These are phyloP conservation scores for Trissolcus basalis DNA, from an alignment of 1,140 invertebrate species.

Conservation along the genomic window DNA sequence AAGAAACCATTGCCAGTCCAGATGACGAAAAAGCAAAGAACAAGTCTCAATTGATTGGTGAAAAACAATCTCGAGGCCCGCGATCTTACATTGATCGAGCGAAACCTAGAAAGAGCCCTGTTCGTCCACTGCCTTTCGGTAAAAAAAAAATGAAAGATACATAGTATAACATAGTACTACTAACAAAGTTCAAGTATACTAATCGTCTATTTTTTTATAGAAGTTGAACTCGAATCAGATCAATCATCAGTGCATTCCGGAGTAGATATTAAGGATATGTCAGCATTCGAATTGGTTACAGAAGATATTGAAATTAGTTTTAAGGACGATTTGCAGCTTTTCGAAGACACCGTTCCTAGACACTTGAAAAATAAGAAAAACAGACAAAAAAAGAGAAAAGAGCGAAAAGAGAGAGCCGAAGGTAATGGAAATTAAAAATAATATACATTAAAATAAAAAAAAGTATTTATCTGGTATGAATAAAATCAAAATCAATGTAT, in stretches of 20 bases:
- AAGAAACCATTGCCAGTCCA: conserved; percentile 19
- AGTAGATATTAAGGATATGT: conserved; percentile 53
- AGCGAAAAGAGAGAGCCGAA: conserved; percentile 65
- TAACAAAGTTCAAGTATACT: neutral
- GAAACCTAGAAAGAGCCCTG: conserved; percentile 76
- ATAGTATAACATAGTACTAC: no score
- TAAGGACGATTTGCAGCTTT: conserved; percentile 73
- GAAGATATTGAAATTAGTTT: conserved; percentile 73
- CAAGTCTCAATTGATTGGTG: conserved; percentile 39
- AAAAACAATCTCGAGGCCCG: conserved; percentile 57
- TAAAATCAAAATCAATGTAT: no score
- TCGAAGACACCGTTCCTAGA: conserved; percentile 74
- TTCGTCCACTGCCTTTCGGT: conserved; percentile 74
- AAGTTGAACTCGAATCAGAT: conserved; percentile 64
- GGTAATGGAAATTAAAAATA: no score
- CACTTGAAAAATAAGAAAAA: conserved; percentile 70
- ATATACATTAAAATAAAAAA: no score
- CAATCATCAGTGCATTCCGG: conserved; percentile 70
- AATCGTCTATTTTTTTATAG: conserved; percentile 45
- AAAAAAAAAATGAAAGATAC: conserved; percentile 7
- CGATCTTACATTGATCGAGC: conserved; percentile 74
- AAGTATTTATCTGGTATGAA: no score
- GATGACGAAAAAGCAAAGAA: conserved; percentile 57
- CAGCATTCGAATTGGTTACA: conserved; percentile 36
- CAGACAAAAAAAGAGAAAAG: conserved; percentile 72